These are phyloP conservation scores for Triplophysa rosa DNA, from an alignment of 2,113 vertebrate genomes.

Conservation along the genomic window DNA sequence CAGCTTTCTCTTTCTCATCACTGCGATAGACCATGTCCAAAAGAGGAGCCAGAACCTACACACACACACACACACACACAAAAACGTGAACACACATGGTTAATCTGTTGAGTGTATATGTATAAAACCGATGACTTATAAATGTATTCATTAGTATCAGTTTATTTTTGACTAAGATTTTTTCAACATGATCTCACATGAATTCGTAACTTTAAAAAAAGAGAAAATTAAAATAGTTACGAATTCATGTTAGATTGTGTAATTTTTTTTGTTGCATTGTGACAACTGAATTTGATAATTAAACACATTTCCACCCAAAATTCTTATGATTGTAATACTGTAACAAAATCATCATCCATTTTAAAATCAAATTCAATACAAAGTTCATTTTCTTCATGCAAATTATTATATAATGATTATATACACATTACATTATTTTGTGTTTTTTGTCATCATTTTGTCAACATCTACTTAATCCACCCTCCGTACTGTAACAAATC, in stretches of 20 bases:
- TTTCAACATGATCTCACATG: no score
- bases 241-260: neutral
- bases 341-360: no score
- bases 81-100: neutral
- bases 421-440: no score
- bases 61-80: neutral
- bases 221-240: no score
- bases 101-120: neutral
- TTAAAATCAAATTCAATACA: no score
- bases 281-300: no score
- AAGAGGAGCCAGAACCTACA: slow-evolving; percentile 88
- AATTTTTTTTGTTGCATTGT: neutral
- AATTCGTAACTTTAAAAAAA: no score
- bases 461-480: neutral
- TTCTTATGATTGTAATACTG: no score
- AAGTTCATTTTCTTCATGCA: neutral
- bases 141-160: no score
- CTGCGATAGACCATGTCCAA: slow-evolving; percentile 97
- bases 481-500: neutral
- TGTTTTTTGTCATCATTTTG: neutral
- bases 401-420: neutral
- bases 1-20: slow-evolving; percentile 94
- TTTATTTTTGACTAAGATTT: no score
- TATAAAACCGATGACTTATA: no score
- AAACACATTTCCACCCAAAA: no score